Evolutionary conservation across 2,797 vertebrate species (phyloP).

Genomic region (Pangasius djambal): DNA sequence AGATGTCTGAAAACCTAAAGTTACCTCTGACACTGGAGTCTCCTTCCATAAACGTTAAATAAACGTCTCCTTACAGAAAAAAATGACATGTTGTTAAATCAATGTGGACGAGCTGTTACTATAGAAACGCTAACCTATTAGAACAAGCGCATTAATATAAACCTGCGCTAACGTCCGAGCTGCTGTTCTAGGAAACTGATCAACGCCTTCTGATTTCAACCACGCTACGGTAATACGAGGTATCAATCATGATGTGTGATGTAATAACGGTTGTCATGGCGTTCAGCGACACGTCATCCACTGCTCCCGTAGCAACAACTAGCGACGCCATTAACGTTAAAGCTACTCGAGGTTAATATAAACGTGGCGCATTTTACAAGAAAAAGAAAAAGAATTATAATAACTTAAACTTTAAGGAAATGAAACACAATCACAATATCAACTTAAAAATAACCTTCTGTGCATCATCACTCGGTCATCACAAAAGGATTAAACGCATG

Average conservation of each 20-base stretch:
- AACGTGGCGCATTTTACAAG: background rate
- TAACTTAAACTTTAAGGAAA: background rate
- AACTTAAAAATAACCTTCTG: background rate
- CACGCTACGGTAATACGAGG: background rate
- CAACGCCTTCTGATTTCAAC: background rate
- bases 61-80: background rate
- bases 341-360: background rate
- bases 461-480: background rate
- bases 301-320: background rate
- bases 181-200: background rate
- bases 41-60: background rate
- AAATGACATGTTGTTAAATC: background rate
- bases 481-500: background rate
- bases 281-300: background rate
- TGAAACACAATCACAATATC: background rate
- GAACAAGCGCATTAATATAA: background rate
- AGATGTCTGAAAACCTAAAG: background rate
- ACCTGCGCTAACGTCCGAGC: background rate
- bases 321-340: accelerated
- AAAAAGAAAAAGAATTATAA: background rate
- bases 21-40: background rate
- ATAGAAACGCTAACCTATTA: background rate
- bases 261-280: background rate
- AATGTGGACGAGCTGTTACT: background rate
- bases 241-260: background rate